phyloP scores from a whole-genome alignment of 2,888 invertebrate species.

The Calameuta filiformis region DNA sequence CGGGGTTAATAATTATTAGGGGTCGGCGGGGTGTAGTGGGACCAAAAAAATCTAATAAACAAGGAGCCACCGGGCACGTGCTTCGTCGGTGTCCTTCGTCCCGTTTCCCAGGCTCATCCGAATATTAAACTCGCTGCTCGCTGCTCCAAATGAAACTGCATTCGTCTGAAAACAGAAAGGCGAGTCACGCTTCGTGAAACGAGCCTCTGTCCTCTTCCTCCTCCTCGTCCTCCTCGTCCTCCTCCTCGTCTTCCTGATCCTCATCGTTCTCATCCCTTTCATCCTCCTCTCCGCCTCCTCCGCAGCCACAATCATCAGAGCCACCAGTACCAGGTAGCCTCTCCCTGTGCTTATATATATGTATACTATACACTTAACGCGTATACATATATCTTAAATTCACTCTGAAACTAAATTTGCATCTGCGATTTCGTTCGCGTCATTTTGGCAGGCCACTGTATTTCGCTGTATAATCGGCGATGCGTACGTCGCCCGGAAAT shows the following conservation, averaged over 20 bases:
- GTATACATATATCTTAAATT: neutral
- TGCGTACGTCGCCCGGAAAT: no score
- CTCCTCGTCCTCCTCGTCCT: neutral
- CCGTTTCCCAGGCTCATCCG: conserved; percentile 2
- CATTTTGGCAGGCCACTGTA: neutral
- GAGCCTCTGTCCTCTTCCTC: neutral
- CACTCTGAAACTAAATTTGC: neutral
- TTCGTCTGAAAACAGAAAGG: conserved; percentile 3
- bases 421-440: neutral
- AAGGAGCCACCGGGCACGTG: neutral
- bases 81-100: neutral
- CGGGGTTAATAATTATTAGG: conserved; percentile 1
- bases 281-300: neutral
- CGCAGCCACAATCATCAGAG: neutral
- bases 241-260: neutral
- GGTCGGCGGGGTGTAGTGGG: neutral
- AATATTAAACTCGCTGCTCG: conserved; percentile 3
- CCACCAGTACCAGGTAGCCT: neutral
- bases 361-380: no score
- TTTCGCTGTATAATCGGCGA: neutral
- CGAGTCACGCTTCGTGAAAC: neutral
- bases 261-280: neutral
- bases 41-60: conserved; percentile 1
- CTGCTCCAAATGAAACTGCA: conserved; percentile 4
- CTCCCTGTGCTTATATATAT: neutral